Evolutionary conservation across 1,140 invertebrate species (phyloP).

Genomic region (Laupala kohalensis): DNA sequence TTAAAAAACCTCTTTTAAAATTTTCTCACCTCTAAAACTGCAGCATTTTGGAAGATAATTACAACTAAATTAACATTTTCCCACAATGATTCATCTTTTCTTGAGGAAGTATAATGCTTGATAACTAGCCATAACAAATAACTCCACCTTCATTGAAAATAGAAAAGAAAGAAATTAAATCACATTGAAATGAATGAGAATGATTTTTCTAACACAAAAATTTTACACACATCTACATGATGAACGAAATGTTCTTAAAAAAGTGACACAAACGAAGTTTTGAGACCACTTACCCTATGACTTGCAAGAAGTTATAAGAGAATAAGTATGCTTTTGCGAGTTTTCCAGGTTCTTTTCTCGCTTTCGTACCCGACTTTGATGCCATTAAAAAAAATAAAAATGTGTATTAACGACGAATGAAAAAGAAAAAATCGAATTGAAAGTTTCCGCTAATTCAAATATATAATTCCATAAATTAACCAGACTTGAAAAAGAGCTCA

Average conservation of each 20-base stretch:
- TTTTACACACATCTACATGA: no score
- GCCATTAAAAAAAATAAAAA: background rate
- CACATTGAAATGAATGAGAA: no score
- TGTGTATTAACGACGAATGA: no score
- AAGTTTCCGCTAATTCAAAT: background rate
- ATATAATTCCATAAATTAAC: background rate
- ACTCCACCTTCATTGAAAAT: constrained; percentile 49
- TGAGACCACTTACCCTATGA: constrained; percentile 27
- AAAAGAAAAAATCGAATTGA: no score
- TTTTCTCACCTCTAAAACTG: constrained; percentile 62
- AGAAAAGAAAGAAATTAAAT: constrained; percentile 16
- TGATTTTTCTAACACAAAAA: no score
- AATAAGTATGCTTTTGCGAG: constrained; percentile 27
- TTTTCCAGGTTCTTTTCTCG: constrained; percentile 19
- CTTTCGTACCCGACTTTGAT: background rate
- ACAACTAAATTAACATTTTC: constrained; percentile 49
- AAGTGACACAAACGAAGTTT: background rate
- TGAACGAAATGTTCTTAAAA: background rate
- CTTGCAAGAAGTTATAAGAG: constrained; percentile 28
- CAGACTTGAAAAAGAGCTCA: background rate
- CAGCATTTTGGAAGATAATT: constrained; percentile 81
- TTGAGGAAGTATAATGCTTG: constrained; percentile 34
- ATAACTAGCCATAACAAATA: constrained; percentile 51
- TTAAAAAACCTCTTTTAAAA: no score
- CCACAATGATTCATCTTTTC: constrained; percentile 43